Evolutionary conservation across 2,113 vertebrate genomes (phyloP).

Genomic region (Scomber scombrus): DNA sequence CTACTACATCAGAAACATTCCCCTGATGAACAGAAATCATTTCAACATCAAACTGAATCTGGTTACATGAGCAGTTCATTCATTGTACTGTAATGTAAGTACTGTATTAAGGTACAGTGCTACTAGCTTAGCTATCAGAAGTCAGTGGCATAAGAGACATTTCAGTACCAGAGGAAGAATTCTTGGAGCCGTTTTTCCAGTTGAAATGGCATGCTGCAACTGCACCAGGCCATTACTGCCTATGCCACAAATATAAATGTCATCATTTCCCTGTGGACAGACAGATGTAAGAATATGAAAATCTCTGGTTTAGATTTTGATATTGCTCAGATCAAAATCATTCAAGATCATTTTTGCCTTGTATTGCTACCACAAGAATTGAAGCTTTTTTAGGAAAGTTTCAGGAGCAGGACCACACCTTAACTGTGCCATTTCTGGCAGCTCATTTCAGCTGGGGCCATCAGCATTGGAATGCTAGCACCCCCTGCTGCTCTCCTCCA

Average conservation of each 20-base stretch:
- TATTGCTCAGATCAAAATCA: too few relatives aligned
- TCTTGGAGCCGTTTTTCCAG: slow-evolving; percentile 62
- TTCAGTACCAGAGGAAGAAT: slow-evolving; percentile 73
- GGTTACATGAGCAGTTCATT: background rate
- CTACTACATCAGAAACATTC: slow-evolving; percentile 65
- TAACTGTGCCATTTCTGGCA: too few relatives aligned
- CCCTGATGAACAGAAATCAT: slow-evolving; percentile 69
- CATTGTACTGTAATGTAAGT: too few relatives aligned
- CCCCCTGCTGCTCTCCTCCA: too few relatives aligned
- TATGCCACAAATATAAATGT: slow-evolving; percentile 83
- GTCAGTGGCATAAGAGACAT: background rate
- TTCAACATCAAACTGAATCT: background rate
- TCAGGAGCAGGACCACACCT: too few relatives aligned
- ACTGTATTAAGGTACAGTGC: too few relatives aligned
- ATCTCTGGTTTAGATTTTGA: background rate
- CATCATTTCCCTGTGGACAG: slow-evolving; percentile 83
- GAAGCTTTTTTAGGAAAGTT: too few relatives aligned
- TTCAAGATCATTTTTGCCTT: too few relatives aligned
- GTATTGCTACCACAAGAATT: too few relatives aligned
- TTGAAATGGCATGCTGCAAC: slow-evolving; percentile 79
- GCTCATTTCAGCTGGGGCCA: too few relatives aligned
- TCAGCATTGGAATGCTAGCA: too few relatives aligned
- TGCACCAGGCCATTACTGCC: slow-evolving; percentile 37
- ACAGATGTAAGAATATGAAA: background rate
- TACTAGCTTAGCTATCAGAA: background rate